These are phyloP conservation scores for Hydrozoanthus gracilis DNA, from an alignment of 92 coral and sea anemone species.

Conservation along the genomic window DNA sequence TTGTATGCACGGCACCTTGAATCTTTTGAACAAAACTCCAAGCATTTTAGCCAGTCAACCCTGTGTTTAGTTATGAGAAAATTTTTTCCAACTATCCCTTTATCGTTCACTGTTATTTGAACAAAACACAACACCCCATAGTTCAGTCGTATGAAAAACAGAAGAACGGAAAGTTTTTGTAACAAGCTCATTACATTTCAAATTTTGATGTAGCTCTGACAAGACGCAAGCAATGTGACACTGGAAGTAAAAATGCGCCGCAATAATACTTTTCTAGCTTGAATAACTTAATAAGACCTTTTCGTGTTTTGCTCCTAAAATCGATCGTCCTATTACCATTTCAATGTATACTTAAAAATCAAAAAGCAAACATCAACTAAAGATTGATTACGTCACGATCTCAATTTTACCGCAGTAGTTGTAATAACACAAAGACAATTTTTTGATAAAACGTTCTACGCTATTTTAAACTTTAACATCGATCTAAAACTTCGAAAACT, in stretches of 20 bases:
- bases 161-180: not conserved
- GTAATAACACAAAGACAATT: not conserved
- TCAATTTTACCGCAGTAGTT: not conserved
- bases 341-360: not conserved
- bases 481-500: too few relatives aligned
- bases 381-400: not conserved
- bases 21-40: conserved; percentile 16
- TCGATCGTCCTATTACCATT: not conserved
- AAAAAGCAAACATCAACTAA: not conserved
- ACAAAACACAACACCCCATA: not conserved
- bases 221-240: not conserved
- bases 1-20: conserved; percentile 14
- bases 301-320: not conserved
- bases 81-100: not conserved
- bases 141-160: not conserved
- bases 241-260: not conserved
- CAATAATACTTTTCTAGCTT: not conserved
- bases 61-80: not conserved
- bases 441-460: too few relatives aligned
- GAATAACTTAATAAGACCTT: too few relatives aligned
- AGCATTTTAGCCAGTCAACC: conserved; percentile 26
- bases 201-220: not conserved
- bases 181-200: not conserved
- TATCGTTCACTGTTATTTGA: not conserved
- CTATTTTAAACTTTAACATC: too few relatives aligned